Evolutionary conservation across 2,797 vertebrate genomes (phyloP), one percentile per base, ranked within the genome.

Genomic region (Neomorphus geoffroyi): DNA sequence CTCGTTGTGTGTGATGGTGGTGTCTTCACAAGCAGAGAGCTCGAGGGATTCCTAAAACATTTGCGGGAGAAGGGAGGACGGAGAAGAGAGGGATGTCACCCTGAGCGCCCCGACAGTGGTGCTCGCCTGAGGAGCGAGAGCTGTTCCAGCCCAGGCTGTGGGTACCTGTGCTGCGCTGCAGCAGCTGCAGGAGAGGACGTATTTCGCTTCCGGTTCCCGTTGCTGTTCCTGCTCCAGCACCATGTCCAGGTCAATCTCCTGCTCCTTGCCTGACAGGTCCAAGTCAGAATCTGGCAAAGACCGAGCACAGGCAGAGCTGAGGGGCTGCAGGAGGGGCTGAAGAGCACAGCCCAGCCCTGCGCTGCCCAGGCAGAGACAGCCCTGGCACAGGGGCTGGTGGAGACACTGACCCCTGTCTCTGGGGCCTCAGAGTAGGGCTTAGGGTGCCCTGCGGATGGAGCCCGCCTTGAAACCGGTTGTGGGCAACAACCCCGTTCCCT

Each of bases 91-190:
- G 13, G 23, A 28, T 4, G 27, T 30, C 32, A 33, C 32, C 24
- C 5, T 2, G 6, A 35, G 32, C 30, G 50, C 26, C 16, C 19
- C 2, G 7, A 30, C 4, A 3, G 26, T 9, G 1, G 19, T 30
- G 61, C 50, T 30, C 2, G 5, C 48, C 48, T 64, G 37, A 64
- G 48, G 60, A 28, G 60, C 4, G 2, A 53, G 32, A 41, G 37
- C 37, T 22, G 30, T 23, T 37, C 37, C 60, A 41, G 48, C 37
- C 28, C 54, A 5, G 27, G 35, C 58, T 62, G 74, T 3, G 13
- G 45, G 23, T 39, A 61, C 33, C 30, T 53, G 23, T 53, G 35
- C 30, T 12, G 13, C 41, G 13, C 30, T n/a, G 35, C 13, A 13
- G 33, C n/a, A 27, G 23, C n/a, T 45, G 17, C n/a, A n/a, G n/a